Percentiles rank a stretch among this genome's conserved stretches.
Evolutionary conservation across 2,888 invertebrate species (phyloP).

Genomic region (Eulithis testata): DNA sequence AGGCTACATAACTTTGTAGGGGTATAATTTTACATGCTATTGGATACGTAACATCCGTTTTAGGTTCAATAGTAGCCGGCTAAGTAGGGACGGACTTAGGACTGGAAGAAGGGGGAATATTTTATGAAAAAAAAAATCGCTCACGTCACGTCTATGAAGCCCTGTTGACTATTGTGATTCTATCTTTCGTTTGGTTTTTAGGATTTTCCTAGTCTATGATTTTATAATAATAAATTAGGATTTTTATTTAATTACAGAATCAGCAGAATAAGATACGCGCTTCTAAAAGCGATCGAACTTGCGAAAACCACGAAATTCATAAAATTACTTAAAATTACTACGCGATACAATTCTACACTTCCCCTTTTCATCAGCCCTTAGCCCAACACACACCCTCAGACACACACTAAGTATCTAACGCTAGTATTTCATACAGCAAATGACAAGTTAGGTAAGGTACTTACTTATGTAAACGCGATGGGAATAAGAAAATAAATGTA

Average conservation of each 20-base stretch:
- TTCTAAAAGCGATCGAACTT: too few relatives aligned
- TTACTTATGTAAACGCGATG: slow-evolving; percentile 42
- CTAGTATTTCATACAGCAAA: slow-evolving; percentile 34
- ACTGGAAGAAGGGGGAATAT: not conserved
- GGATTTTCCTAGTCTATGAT: too few relatives aligned
- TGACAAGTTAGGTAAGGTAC: slow-evolving; percentile 40
- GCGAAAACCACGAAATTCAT: too few relatives aligned
- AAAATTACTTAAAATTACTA: too few relatives aligned
- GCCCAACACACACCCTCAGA: not conserved
- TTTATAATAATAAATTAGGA: too few relatives aligned
- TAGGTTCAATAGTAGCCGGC: slow-evolving; percentile 32
- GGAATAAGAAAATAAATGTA: slow-evolving; percentile 35
- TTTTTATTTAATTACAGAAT: too few relatives aligned
- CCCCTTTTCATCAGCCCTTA: slow-evolving; percentile 9
- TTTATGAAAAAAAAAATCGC: not conserved
- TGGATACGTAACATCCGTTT: slow-evolving; percentile 56
- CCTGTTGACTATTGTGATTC: too few relatives aligned
- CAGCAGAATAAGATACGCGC: too few relatives aligned
- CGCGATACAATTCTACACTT: not conserved
- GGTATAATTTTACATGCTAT: slow-evolving; percentile 61
- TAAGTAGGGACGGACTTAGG: slow-evolving; percentile 26
- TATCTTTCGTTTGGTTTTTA: too few relatives aligned
- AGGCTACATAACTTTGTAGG: slow-evolving; percentile 45
- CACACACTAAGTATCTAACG: not conserved
- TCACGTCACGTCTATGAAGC: too few relatives aligned